Evolutionary conservation across 2,797 vertebrate species (phyloP), one percentile per base, ranked within the genome.

Genomic region (Argentina silus): DNA sequence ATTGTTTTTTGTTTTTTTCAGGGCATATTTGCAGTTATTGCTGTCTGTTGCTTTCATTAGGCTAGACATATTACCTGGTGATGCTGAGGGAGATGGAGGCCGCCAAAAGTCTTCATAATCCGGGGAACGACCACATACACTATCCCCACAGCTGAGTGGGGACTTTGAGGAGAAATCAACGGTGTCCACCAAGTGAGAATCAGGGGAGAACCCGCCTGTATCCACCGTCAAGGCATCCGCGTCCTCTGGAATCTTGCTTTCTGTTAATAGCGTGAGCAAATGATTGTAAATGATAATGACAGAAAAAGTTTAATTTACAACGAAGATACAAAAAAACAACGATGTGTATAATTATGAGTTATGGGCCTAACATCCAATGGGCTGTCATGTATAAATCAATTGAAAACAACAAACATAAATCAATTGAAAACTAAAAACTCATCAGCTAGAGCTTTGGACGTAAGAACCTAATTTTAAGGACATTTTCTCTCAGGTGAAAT

Each of bases 21-120:
- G 27, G 1, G 27, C 27, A 36, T 36, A 36, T 36, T 2, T 36
- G 4, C 2, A 36, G 2, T 36, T 36, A 36, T 36, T 36, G 27
- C 27, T 36, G 27, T 36, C 27, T 36, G 27, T 36, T 36, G 27
- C 27, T 63, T 15, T 63, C 3, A 63, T 45, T 21, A 57, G 55
- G 2, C 21, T 27, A 15, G 47, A 15, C 47, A 68, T 10, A 42
- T 12, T 86, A 96, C 96, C 97, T 75, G 97, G 96, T 0, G 98
- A 99, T n/a, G 94, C 96, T 0, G 97, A 99, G 7, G 97, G 97
- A 3, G 97, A 99, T 1, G 97, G 97, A 50, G 96, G 97, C 84
- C 97, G 96, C 98, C 98, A 99, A 84, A 95, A 95, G 83, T 98
- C 96, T 79, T 96, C 98, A 15, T 93, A 95, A 53, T 97, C 96